A percentile compares a stretch with the other conserved stretches of the same genome.
phyloP scores from a whole-genome alignment of 2,797 vertebrate species.

The Onychomys torridus region DNA sequence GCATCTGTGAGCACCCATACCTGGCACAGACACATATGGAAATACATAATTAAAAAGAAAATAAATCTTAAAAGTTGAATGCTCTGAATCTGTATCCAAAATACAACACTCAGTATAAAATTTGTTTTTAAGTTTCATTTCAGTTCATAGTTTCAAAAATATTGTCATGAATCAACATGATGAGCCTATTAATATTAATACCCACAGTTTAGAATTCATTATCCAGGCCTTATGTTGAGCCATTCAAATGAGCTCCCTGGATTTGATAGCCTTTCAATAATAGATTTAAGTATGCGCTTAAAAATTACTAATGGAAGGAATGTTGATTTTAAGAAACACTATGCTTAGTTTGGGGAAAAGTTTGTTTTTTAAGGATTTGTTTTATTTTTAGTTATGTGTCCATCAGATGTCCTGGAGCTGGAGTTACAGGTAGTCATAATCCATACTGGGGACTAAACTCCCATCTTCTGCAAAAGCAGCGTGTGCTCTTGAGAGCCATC shows the following conservation, averaged over 20 bases:
- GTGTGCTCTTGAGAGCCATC: not conserved
- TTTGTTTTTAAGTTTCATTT: conserved; percentile 41
- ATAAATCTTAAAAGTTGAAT: not conserved
- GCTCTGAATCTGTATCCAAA: not conserved
- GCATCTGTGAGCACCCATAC: not conserved
- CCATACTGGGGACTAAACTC: not conserved
- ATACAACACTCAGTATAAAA: not conserved
- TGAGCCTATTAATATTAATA: not conserved
- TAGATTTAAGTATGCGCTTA: not conserved
- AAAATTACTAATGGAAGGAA: not conserved
- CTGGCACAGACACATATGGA: not conserved
- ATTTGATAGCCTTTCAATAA: not conserved
- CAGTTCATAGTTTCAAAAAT: not conserved
- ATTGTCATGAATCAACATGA: not conserved
- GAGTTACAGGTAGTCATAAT: not conserved
- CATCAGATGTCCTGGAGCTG: not conserved
- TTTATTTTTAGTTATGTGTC: not conserved
- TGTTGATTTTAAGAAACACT: not conserved
- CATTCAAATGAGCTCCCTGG: not conserved
- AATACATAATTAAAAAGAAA: not conserved
- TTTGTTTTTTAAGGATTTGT: not conserved
- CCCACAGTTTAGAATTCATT: not conserved
- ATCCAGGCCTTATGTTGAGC: not conserved
- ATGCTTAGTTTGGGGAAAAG: not conserved
- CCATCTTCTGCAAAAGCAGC: not conserved